These are phyloP conservation scores for Nesidiocoris tenuis DNA, from an alignment of 2,888 invertebrate genomes.

Conservation along the genomic window DNA sequence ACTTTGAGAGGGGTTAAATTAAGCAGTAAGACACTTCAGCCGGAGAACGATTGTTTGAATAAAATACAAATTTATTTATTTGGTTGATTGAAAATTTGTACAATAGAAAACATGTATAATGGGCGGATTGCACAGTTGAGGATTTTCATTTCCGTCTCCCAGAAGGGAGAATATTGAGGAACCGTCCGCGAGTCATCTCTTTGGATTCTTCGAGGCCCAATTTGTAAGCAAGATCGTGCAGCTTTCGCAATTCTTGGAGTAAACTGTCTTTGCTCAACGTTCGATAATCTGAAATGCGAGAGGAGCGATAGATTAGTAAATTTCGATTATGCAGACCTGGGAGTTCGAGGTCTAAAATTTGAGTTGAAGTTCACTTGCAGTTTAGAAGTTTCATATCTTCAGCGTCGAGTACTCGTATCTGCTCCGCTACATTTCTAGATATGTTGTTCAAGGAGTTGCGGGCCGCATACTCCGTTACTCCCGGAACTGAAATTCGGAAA, in stretches of 20 bases:
- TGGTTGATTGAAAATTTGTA: no score
- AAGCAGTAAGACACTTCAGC: no score
- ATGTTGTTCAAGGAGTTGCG: constrained; percentile 59
- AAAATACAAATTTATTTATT: no score
- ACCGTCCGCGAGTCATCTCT: constrained; percentile 94
- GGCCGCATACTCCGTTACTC: constrained; percentile 79
- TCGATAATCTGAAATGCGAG: constrained; percentile 70
- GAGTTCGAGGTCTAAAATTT: no score
- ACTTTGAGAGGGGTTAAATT: no score
- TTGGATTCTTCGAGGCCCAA: constrained; percentile 92
- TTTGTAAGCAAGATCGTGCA: constrained; percentile 92
- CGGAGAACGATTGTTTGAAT: no score
- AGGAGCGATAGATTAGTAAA: no score
- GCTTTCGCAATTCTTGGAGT: constrained; percentile 87
- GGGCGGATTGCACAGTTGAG: no score
- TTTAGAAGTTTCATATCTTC: constrained; percentile 75
- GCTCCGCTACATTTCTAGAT: constrained; percentile 67
- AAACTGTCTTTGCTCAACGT: constrained; percentile 76
- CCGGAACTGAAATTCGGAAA: constrained; percentile 70
- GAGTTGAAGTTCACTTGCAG: no score
- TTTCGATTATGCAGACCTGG: no score
- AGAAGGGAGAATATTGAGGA: constrained; percentile 70
- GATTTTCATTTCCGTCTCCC: constrained; percentile 44
- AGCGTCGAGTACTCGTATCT: constrained; percentile 60
- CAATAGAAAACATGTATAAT: no score